A percentile compares a stretch with the other conserved stretches of the same genome.
These are phyloP conservation scores for Allolobophora icterica DNA, from an alignment of 2,888 invertebrate species.

Conservation along the genomic window DNA sequence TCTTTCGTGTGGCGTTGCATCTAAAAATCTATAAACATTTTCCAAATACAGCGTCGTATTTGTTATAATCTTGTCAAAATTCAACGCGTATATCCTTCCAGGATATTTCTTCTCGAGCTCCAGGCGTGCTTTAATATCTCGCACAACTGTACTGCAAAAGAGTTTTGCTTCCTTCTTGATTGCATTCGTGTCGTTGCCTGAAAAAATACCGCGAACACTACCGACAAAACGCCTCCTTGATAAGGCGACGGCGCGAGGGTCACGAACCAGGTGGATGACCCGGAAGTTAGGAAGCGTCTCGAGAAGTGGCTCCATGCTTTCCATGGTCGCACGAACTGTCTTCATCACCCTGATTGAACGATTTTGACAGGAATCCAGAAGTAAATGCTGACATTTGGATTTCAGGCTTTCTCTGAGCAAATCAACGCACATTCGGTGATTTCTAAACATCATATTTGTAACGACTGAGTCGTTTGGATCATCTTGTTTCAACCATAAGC, in stretches of 20 bases:
- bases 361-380: conserved; percentile 21
- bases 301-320: conserved; percentile 27
- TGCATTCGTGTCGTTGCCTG: conserved; percentile 6
- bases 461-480: not conserved
- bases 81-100: conserved; percentile 32
- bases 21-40: not conserved
- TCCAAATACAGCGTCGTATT: not conserved
- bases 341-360: conserved; percentile 30
- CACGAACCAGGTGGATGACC: conserved; percentile 41
- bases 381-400: not conserved
- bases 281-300: conserved; percentile 25
- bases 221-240: conserved; percentile 33
- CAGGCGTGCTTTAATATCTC: conserved; percentile 29
- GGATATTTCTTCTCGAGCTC: conserved; percentile 32
- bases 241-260: conserved; percentile 40
- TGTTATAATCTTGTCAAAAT: conserved; percentile 31
- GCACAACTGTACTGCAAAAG: conserved; percentile 33
- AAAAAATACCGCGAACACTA: conserved; percentile 29
- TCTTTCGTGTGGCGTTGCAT: not conserved
- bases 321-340: conserved; percentile 40
- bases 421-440: not conserved
- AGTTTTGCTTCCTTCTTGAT: conserved; percentile 35
- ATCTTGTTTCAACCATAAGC: not conserved
- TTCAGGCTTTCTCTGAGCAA: not conserved
- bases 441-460: not conserved